phyloP scores from a whole-genome alignment of 1,140 invertebrate genomes.

The Calephelis nemesis region DNA sequence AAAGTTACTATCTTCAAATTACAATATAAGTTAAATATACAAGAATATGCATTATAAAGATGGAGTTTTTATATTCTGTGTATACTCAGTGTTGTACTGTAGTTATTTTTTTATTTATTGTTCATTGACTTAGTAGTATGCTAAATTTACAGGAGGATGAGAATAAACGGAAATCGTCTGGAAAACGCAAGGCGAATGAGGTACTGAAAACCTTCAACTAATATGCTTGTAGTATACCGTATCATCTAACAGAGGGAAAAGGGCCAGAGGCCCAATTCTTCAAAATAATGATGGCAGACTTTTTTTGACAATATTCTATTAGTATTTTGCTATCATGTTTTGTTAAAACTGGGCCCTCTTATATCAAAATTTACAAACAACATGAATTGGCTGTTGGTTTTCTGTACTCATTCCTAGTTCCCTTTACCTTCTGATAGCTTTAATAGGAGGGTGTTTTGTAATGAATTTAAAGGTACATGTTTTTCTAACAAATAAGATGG shows the following conservation, averaged over 20 bases:
- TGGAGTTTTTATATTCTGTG: too few relatives aligned
- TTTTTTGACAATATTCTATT: background rate
- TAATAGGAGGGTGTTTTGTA: slow-evolving; percentile 21
- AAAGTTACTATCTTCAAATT: too few relatives aligned
- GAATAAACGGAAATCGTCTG: slow-evolving; percentile 75
- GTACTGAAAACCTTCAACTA: slow-evolving; percentile 79
- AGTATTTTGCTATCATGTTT: slow-evolving; percentile 36
- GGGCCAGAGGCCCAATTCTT: slow-evolving; percentile 53
- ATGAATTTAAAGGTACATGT: too few relatives aligned
- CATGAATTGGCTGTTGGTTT: slow-evolving; percentile 73
- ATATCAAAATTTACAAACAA: slow-evolving; percentile 22
- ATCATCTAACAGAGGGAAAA: slow-evolving; percentile 70
- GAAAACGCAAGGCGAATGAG: slow-evolving; percentile 79
- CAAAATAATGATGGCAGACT: slow-evolving; percentile 38
- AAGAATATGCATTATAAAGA: too few relatives aligned
- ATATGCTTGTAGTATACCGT: slow-evolving; percentile 43
- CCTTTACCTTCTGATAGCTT: slow-evolving; percentile 74
- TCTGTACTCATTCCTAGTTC: slow-evolving; percentile 70
- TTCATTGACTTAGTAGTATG: slow-evolving; percentile 47
- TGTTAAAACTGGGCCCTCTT: slow-evolving; percentile 43
- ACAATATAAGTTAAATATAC: too few relatives aligned
- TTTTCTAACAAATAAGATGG: too few relatives aligned
- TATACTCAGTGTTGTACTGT: too few relatives aligned
- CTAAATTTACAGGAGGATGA: slow-evolving; percentile 78
- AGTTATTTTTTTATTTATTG: slow-evolving; percentile 1